Conservation (phyloP, 2,888 invertebrate genomes). For the Daptonema setosum region DNA sequence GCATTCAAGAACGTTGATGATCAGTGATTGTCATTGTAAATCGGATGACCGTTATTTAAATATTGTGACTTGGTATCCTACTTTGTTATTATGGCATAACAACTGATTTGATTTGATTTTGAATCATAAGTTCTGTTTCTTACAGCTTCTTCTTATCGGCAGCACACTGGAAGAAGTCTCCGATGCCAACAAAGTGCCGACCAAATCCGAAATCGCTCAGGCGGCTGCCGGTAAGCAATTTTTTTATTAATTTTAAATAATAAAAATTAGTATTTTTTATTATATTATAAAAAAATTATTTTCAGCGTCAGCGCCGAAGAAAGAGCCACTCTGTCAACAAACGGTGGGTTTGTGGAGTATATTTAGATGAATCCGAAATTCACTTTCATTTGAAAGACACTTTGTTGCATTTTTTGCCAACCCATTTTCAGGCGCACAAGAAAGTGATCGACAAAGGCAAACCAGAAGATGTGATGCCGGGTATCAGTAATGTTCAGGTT, state of each 20-base stretch:
- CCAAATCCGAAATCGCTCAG: slow-evolving; percentile 25
- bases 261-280: too few species aligned
- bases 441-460: slow-evolving; percentile 70
- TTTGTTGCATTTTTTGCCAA: background rate
- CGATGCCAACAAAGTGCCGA: slow-evolving; percentile 39
- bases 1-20: too few species aligned
- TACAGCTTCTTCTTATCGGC: slow-evolving; percentile 74
- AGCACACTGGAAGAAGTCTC: slow-evolving; percentile 66
- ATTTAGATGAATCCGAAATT: too few species aligned
- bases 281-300: too few species aligned
- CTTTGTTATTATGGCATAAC: too few species aligned
- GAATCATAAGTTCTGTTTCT: slow-evolving; percentile 56
- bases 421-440: slow-evolving; percentile 40
- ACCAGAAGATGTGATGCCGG: slow-evolving; percentile 68
- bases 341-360: slow-evolving; percentile 26
- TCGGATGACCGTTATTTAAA: too few species aligned
- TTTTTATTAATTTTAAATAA: too few species aligned
- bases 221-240: slow-evolving; percentile 17
- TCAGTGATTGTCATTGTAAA: too few species aligned
- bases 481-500: slow-evolving; percentile 55
- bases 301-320: slow-evolving; percentile 18
- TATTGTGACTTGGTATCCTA: too few species aligned
- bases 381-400: background rate
- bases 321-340: slow-evolving; percentile 31
- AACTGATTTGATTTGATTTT: too few species aligned